These are phyloP conservation scores for Noturus placidus DNA, from an alignment of 2,113 vertebrate species.

Conservation along the genomic window DNA sequence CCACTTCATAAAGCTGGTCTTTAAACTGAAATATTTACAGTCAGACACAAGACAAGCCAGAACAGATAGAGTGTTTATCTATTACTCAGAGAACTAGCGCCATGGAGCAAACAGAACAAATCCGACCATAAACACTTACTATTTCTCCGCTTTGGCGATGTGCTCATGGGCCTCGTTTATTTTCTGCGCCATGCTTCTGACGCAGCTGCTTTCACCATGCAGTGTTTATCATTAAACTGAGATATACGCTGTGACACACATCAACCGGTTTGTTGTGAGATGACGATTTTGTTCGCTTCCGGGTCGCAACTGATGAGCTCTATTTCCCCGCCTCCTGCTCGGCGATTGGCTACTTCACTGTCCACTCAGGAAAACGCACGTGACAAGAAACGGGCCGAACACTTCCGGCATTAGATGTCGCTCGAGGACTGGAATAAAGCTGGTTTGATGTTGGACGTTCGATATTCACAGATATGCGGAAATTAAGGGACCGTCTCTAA, in stretches of 20 bases:
- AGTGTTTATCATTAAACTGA: background rate
- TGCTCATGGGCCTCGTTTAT: constrained; percentile 85
- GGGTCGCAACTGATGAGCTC: background rate
- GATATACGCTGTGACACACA: background rate
- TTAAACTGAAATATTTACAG: constrained; percentile 71
- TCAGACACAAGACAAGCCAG: background rate
- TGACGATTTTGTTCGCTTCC: background rate
- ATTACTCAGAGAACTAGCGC: background rate
- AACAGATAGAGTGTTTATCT: background rate
- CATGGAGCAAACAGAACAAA: background rate
- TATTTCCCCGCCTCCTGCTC: background rate
- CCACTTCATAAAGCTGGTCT: constrained; percentile 89
- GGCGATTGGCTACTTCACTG: background rate
- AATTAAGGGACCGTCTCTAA: no score
- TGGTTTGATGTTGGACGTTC: no score
- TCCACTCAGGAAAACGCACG: background rate
- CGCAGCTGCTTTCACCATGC: background rate
- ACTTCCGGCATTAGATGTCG: background rate
- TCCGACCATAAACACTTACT: constrained; percentile 66
- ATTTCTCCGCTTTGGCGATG: constrained; percentile 83
- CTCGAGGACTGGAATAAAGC: background rate
- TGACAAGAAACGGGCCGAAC: background rate
- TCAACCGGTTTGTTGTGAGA: background rate
- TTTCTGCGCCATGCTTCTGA: constrained; percentile 79
- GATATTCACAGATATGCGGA: no score